phyloP scores from a whole-genome alignment of 2,888 invertebrate genomes.

The Campoplex capitator region DNA sequence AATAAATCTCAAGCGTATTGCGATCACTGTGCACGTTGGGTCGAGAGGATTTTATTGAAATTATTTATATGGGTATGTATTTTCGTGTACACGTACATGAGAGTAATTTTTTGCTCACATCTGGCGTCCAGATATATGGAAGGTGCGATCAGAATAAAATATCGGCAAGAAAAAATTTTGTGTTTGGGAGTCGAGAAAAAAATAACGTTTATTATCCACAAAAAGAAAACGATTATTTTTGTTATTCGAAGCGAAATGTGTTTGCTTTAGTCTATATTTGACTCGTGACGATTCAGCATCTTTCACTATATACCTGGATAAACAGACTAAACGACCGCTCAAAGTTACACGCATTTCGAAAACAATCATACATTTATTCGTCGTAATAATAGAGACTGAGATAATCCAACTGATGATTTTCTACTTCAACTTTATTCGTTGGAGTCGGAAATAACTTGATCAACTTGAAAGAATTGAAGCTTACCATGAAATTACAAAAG shows the following conservation, averaged over 20 bases:
- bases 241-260: not conserved
- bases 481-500: constrained; percentile 60
- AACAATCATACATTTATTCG: not conserved
- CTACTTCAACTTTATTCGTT: too few relatives aligned
- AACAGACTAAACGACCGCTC: not conserved
- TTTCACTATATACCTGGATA: not conserved
- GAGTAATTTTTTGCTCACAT: constrained; percentile 14
- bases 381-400: not conserved
- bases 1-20: constrained; percentile 33
- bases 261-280: not conserved
- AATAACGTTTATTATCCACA: not conserved
- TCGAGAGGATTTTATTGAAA: constrained; percentile 33
- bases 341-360: not conserved
- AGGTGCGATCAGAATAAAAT: constrained; percentile 30
- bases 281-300: not conserved
- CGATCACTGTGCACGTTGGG: not conserved
- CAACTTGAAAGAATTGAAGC: not conserved
- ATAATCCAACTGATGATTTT: not conserved
- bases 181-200: not conserved
- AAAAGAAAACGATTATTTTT: not conserved
- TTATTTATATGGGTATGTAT: constrained; percentile 4
- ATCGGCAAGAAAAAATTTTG: not conserved
- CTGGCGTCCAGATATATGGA: not conserved
- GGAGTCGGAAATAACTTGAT: too few relatives aligned
- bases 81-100: not conserved